These are phyloP conservation scores for Meghimatium bilineatum DNA, from an alignment of 2,888 invertebrate genomes.

Conservation along the genomic window DNA sequence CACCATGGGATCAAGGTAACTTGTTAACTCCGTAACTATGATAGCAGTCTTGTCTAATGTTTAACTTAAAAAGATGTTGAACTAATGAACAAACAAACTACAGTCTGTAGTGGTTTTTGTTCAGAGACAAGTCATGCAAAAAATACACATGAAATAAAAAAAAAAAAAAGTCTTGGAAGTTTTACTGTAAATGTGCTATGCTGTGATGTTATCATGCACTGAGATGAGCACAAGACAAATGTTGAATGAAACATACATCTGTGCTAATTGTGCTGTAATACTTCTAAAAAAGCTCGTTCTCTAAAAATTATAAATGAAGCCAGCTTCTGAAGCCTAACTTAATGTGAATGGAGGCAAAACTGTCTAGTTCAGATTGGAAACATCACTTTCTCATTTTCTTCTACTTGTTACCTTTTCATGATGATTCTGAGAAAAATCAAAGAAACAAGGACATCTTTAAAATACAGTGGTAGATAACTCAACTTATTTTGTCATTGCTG, in stretches of 20 bases:
- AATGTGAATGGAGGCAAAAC: constrained; percentile 14
- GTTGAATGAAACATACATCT: not conserved
- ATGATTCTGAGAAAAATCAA: constrained; percentile 48
- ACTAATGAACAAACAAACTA: not conserved
- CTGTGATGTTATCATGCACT: constrained; percentile 36
- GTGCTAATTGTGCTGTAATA: constrained; percentile 21
- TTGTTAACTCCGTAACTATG: too few species aligned
- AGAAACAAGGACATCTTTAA: constrained; percentile 7
- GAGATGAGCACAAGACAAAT: constrained; percentile 6
- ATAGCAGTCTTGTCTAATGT: too few species aligned
- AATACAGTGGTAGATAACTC: too few species aligned
- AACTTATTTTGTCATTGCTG: not conserved
- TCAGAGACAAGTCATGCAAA: not conserved
- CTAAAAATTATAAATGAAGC: constrained; percentile 22
- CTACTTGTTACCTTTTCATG: constrained; percentile 53
- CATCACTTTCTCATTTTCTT: constrained; percentile 27
- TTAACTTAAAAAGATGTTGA: too few species aligned
- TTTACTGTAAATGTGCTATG: constrained; percentile 7
- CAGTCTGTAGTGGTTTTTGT: not conserved
- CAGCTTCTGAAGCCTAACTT: constrained; percentile 19
- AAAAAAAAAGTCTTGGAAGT: not conserved
- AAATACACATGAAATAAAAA: constrained; percentile 11
- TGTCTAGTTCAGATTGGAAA: constrained; percentile 7
- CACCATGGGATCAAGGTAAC: too few species aligned
- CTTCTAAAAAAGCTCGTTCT: constrained; percentile 21